These are phyloP conservation scores for Drosophila glabriapex DNA, from an alignment of 2,888 invertebrate species.

Conservation along the genomic window DNA sequence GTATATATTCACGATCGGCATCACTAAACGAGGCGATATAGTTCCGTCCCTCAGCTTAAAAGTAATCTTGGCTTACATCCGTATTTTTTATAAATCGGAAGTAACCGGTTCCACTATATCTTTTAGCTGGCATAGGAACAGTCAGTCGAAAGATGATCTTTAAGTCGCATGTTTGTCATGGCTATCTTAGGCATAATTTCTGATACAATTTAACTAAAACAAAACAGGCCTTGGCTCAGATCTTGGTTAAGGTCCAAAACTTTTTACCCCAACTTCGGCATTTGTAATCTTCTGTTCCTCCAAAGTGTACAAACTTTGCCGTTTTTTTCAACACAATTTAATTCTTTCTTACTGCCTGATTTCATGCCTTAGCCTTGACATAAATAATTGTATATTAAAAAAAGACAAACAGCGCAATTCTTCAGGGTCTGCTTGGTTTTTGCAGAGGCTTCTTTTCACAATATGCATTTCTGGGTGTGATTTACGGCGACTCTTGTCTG, in stretches of 20 bases:
- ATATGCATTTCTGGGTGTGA: slow-evolving; percentile 57
- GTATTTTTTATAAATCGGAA: not conserved
- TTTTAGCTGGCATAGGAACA: not conserved
- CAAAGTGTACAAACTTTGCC: not conserved
- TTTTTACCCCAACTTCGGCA: not conserved
- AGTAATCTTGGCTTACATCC: not conserved
- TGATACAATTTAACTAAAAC: not conserved
- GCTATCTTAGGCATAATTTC: not conserved
- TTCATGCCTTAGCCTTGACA: slow-evolving; percentile 60
- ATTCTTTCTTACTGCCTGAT: slow-evolving; percentile 14
- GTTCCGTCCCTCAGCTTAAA: not conserved
- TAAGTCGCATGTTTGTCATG: not conserved
- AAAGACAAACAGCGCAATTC: slow-evolving; percentile 17
- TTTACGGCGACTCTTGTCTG: slow-evolving; percentile 50
- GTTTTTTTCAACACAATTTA: not conserved
- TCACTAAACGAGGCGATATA: not conserved
- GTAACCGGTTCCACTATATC: not conserved
- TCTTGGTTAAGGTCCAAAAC: not conserved
- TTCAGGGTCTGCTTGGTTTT: slow-evolving; percentile 8
- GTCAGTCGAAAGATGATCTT: not conserved
- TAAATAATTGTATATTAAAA: slow-evolving; percentile 45
- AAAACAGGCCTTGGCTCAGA: not conserved
- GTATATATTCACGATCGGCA: not conserved
- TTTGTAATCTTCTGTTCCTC: not conserved
- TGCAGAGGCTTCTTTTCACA: slow-evolving; percentile 18